Evolutionary conservation across 2,113 vertebrate genomes (phyloP).

Genomic region (Hydropotes inermis): DNA sequence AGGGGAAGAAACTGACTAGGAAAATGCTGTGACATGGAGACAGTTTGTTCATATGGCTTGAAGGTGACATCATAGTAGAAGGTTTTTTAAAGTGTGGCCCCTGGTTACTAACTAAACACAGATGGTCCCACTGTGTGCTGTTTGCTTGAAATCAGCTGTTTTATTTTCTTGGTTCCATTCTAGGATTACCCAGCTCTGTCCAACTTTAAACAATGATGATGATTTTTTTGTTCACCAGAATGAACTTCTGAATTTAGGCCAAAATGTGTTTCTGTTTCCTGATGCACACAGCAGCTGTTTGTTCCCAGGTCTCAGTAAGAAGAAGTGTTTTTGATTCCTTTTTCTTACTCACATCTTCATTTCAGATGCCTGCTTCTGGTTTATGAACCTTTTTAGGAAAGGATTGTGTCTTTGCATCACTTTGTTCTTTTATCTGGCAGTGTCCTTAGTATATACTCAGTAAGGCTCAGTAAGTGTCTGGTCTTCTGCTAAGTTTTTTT

Average conservation of each 20-base stretch:
- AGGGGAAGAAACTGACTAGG: background rate
- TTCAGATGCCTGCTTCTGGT: background rate
- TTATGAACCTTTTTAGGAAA: background rate
- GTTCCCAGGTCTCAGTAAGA: background rate
- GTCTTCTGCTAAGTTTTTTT: background rate
- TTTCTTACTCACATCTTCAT: background rate
- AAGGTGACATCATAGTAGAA: background rate
- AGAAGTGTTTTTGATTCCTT: background rate
- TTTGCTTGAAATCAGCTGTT: background rate
- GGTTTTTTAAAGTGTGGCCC: background rate
- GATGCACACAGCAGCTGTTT: background rate
- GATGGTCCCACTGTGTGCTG: background rate
- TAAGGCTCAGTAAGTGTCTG: background rate
- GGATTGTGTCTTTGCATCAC: background rate
- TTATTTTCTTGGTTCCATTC: background rate
- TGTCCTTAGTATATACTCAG: background rate
- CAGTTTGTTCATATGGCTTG: background rate
- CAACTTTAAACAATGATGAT: background rate
- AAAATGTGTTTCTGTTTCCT: background rate
- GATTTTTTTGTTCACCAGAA: background rate
- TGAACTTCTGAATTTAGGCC: no score
- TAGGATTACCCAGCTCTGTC: background rate
- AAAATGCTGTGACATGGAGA: background rate
- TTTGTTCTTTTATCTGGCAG: background rate
- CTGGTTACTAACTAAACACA: background rate